Evolutionary conservation across 1,140 invertebrate genomes (phyloP), one percentile per base, ranked within the genome.

Genomic region (Rhynchophorus ferrugineus): DNA sequence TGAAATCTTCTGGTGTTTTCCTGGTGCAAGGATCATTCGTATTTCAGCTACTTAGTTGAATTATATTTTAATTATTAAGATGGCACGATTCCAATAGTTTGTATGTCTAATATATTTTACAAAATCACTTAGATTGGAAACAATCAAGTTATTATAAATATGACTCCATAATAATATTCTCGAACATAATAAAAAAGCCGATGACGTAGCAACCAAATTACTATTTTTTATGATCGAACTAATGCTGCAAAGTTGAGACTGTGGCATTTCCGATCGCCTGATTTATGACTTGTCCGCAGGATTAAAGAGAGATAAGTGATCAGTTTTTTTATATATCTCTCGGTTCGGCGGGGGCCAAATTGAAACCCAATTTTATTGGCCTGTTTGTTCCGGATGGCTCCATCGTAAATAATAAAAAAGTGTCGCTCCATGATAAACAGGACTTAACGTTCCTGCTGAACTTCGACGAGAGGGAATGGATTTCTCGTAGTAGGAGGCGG

Each of bases 351-450:
- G 20, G 20, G 24, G 44, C 39, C 35, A 52, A 52, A 52, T 45
- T 52, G 49, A 52, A 52, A 52, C 49, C 37, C 49, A 34, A 52
- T 52, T 52, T 52, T 52, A 52, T 52, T 52, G 43, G 49, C n/a
- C 42, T 52, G 49, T 52, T 52, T 52, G 49, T 52, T 52, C 49
- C 49, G 49, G 49, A 35, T 39, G 37, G 44, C 49, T 45, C 37
- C 35, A 20, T 52, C 49, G 49, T 52, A 52, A 52, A 52, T 52
- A 52, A 52, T 52, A 52, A 52, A 52, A 52, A 52, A 52, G 49
- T 52, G 49, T 52, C 49, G 49, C 49, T 52, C 49, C 49, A 52
- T 52, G 49, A 52, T 52, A 52, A 52, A 52, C 34, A 52, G 49
- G 36, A 41, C 49, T 52, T 52, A 52, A 42, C 49, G 43, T 44